Conservation (phyloP, 53 echinoderm and acorn worm species). For the Echinometra lucunter region DNA sequence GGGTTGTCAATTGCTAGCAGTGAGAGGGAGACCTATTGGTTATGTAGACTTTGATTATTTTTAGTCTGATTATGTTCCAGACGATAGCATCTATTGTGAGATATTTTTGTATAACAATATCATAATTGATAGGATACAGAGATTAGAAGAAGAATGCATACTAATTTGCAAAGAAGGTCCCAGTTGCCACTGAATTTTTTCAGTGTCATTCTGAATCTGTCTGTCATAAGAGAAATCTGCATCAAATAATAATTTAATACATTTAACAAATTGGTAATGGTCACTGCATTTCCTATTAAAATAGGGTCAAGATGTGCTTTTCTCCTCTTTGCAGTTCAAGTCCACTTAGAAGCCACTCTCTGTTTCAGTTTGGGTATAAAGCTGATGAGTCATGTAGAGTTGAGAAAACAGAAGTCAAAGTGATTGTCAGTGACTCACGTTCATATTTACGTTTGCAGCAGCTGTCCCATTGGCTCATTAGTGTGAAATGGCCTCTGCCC, state of each 20-base stretch:
- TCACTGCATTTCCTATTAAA: neutral
- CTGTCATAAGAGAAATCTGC: too few species aligned
- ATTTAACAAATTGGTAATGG: neutral
- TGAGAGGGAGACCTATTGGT: neutral
- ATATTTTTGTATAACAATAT: too few species aligned
- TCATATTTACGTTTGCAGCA: conserved; percentile 33
- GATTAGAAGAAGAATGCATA: neutral
- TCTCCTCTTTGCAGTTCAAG: neutral
- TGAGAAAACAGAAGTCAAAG: conserved; percentile 13
- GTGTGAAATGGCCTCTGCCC: conserved; percentile 15
- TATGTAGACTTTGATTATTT: neutral
- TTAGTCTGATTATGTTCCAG: too few species aligned
- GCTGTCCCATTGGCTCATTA: conserved; percentile 28
- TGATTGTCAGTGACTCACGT: conserved; percentile 35
- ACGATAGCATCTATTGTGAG: too few species aligned
- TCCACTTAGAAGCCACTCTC: neutral
- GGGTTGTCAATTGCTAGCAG: neutral
- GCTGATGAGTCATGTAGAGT: neutral
- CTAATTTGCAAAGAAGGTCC: neutral
- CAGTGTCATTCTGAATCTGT: too few species aligned
- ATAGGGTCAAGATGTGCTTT: neutral
- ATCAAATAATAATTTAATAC: too few species aligned
- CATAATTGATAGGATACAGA: too few species aligned
- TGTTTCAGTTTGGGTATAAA: neutral
- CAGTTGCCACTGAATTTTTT: neutral